Percentiles rank a stretch among this genome's conserved stretches.
Conservation (phyloP, 2,797 vertebrate genomes). For the Enteromius argenteus region DNA sequence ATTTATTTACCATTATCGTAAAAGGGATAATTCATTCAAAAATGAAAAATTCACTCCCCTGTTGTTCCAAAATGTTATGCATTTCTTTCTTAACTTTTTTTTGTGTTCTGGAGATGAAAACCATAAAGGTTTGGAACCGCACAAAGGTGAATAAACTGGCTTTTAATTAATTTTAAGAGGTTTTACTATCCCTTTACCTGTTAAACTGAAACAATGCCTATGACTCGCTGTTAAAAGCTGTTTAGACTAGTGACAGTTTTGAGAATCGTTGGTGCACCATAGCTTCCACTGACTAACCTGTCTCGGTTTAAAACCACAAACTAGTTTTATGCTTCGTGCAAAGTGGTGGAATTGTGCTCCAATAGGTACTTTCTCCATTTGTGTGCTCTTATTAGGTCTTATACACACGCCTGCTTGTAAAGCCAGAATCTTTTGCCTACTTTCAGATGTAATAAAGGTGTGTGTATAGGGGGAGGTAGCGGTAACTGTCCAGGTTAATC, state of each 20-base stretch:
- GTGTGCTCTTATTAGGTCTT: background rate
- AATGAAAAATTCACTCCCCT: background rate
- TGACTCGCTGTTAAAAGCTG: background rate
- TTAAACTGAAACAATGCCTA: background rate
- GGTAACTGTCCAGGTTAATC: constrained; percentile 64
- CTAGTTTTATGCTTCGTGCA: background rate
- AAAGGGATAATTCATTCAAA: background rate
- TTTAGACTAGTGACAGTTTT: background rate
- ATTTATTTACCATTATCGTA: background rate
- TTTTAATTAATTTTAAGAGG: background rate
- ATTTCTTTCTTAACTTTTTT: background rate
- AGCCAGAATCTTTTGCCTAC: constrained; percentile 22
- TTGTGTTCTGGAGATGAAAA: background rate
- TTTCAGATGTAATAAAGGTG: constrained; percentile 38
- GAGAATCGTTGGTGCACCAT: background rate
- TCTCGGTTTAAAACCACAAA: background rate
- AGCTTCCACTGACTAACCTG: background rate
- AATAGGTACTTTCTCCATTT: background rate
- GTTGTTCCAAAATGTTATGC: background rate
- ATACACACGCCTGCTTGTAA: background rate
- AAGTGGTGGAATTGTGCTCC: background rate
- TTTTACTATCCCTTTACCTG: background rate
- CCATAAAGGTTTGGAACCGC: background rate
- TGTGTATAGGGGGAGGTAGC: constrained; percentile 57
- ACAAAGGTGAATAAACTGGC: background rate